A percentile compares a stretch with the other conserved stretches of the same genome.
phyloP scores from a whole-genome alignment of 2,888 invertebrate genomes.

The Polyommatus icarus region DNA sequence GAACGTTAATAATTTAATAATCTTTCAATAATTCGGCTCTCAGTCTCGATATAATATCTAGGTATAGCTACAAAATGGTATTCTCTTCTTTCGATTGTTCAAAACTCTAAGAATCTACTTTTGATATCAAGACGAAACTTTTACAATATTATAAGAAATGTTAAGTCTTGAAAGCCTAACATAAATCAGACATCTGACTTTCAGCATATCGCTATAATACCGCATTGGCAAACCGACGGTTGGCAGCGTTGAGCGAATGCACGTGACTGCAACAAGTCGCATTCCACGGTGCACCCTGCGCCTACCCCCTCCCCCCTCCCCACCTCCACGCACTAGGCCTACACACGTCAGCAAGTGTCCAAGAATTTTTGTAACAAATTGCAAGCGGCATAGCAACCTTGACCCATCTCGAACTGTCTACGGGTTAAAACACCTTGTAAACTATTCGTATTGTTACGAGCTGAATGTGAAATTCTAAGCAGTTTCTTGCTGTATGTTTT shows the following conservation, averaged over 20 bases:
- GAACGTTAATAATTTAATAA: too few species aligned
- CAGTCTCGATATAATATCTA: too few species aligned
- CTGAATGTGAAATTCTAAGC: constrained; percentile 7
- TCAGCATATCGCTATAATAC: constrained; percentile 1
- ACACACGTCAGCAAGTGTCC: constrained; percentile 37
- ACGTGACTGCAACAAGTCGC: constrained; percentile 72
- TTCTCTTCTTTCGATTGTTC: too few species aligned
- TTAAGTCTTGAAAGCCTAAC: background rate
- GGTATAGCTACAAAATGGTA: too few species aligned
- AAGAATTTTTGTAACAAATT: constrained; percentile 35
- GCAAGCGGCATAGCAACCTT: constrained; percentile 27
- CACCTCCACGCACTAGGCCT: constrained; percentile 48
- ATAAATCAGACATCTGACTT: background rate
- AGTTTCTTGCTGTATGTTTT: background rate
- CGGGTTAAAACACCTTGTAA: constrained; percentile 14
- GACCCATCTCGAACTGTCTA: constrained; percentile 15
- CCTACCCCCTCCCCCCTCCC: constrained; percentile 40
- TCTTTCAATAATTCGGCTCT: too few species aligned
- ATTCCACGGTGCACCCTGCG: constrained; percentile 51
- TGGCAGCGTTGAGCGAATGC: constrained; percentile 50
- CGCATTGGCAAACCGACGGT: constrained; percentile 37
- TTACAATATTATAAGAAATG: background rate
- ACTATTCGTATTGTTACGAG: constrained; percentile 3
- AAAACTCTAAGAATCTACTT: background rate
- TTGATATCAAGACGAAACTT: background rate